These are phyloP conservation scores for Mamestra configurata DNA, from an alignment of 1,140 invertebrate genomes.

Conservation along the genomic window DNA sequence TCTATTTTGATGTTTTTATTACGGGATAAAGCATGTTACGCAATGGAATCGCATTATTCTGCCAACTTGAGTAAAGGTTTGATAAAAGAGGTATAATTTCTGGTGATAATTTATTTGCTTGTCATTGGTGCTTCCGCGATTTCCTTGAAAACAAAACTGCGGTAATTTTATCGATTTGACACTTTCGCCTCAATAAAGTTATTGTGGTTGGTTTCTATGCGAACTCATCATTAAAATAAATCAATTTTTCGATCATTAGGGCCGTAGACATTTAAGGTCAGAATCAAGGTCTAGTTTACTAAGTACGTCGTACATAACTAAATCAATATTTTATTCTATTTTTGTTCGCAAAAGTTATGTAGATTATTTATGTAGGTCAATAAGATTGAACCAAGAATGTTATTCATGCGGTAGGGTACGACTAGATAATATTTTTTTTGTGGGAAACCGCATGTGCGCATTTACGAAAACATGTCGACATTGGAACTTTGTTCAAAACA, in stretches of 20 bases:
- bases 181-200: conserved; percentile 79
- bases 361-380: conserved; percentile 39
- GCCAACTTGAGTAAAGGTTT: not conserved
- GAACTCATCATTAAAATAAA: conserved; percentile 52
- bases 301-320: not conserved
- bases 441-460: conserved; percentile 1
- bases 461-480: conserved; percentile 6
- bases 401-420: not conserved
- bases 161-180: conserved; percentile 88
- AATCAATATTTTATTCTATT: conserved; percentile 41
- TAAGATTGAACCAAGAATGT: conserved; percentile 31
- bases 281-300: conserved; percentile 39
- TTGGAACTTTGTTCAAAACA: not conserved
- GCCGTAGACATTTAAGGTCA: conserved; percentile 45
- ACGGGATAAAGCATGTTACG: conserved; percentile 47
- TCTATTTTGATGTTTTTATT: conserved; percentile 56
- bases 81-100: conserved; percentile 15
- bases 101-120: conserved; percentile 26
- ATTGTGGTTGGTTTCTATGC: conserved; percentile 75
- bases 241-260: conserved; percentile 52
- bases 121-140: conserved; percentile 46
- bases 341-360: conserved; percentile 32
- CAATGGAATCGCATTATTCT: conserved; percentile 44
- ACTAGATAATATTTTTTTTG: conserved; percentile 20
- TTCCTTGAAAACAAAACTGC: conserved; percentile 85